Conservation (phyloP, 2,888 invertebrate species). For the Eristalinus aeneus region DNA sequence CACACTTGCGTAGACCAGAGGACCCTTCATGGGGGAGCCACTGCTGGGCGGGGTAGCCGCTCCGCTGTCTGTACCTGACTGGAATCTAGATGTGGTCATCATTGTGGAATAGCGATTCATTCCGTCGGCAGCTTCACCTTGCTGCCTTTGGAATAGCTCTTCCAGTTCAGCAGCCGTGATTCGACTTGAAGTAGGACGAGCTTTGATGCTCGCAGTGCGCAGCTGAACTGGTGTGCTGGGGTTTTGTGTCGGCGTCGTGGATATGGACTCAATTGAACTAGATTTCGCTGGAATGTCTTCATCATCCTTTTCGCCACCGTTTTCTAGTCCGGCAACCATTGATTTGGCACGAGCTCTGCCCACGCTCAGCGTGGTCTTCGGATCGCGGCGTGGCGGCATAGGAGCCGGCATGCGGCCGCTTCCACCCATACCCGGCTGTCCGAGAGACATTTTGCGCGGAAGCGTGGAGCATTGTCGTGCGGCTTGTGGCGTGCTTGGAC, state of each 20-base stretch:
- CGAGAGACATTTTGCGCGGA: slow-evolving; percentile 88
- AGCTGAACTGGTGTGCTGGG: slow-evolving; percentile 87
- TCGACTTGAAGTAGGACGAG: slow-evolving; percentile 92
- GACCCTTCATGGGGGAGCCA: slow-evolving; percentile 84
- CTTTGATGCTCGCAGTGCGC: slow-evolving; percentile 94
- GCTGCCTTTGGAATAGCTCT: slow-evolving; percentile 94
- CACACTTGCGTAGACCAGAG: slow-evolving; percentile 93
- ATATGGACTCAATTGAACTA: slow-evolving; percentile 90
- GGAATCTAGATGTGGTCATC: slow-evolving; percentile 90
- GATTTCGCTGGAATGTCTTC: slow-evolving; percentile 85
- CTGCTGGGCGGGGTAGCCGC: slow-evolving; percentile 83
- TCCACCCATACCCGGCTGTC: slow-evolving; percentile 80
- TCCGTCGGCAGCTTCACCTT: slow-evolving; percentile 83
- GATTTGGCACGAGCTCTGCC: slow-evolving; percentile 95
- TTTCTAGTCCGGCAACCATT: slow-evolving; percentile 92
- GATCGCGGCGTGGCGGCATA: slow-evolving; percentile 95
- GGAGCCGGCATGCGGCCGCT: slow-evolving; percentile 88
- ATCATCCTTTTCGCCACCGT: slow-evolving; percentile 87
- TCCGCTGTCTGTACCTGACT: slow-evolving; percentile 83
- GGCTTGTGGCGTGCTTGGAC: slow-evolving; percentile 81
- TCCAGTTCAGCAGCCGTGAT: slow-evolving; percentile 96
- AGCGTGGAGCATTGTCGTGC: slow-evolving; percentile 90
- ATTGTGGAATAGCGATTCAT: slow-evolving; percentile 81
- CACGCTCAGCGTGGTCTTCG: slow-evolving; percentile 95
- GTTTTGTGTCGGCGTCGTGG: slow-evolving; percentile 82